These are phyloP conservation scores for Hirudinaria manillensis DNA, from an alignment of 2,888 invertebrate species.

Conservation along the genomic window DNA sequence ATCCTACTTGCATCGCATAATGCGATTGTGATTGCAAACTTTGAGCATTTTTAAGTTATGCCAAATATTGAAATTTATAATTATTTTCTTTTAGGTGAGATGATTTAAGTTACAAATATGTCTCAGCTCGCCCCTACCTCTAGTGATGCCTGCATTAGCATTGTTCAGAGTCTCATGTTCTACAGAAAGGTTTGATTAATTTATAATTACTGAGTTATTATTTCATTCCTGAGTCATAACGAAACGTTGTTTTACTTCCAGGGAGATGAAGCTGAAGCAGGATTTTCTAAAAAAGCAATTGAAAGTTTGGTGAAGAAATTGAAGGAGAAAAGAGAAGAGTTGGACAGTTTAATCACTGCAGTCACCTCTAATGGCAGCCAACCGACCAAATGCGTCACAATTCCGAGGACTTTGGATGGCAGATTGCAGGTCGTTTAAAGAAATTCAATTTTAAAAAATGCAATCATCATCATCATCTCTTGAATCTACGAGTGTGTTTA, in stretches of 20 bases:
- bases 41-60: neutral
- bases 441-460: neutral
- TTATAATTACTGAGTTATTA: neutral
- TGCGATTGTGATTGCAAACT: neutral
- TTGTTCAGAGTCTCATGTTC: conserved; percentile 97
- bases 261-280: conserved; percentile 91
- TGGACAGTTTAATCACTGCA: conserved; percentile 95
- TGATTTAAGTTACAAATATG: conserved; percentile 9
- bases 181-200: conserved; percentile 62
- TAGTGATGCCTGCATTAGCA: conserved; percentile 95
- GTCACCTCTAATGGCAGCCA: conserved; percentile 97
- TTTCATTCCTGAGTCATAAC: neutral
- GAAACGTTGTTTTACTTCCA: conserved; percentile 37
- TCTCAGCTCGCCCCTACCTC: conserved; percentile 62
- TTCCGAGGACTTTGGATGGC: conserved; percentile 94
- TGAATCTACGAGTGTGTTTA: neutral
- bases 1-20: neutral
- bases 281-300: conserved; percentile 91
- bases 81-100: neutral
- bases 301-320: conserved; percentile 97
- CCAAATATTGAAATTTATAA: neutral
- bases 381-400: conserved; percentile 96
- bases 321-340: conserved; percentile 95
- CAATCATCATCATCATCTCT: neutral
- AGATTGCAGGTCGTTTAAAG: conserved; percentile 72